Evolutionary conservation across 2,888 invertebrate genomes (phyloP).

Genomic region (Microctonus brassicae): DNA sequence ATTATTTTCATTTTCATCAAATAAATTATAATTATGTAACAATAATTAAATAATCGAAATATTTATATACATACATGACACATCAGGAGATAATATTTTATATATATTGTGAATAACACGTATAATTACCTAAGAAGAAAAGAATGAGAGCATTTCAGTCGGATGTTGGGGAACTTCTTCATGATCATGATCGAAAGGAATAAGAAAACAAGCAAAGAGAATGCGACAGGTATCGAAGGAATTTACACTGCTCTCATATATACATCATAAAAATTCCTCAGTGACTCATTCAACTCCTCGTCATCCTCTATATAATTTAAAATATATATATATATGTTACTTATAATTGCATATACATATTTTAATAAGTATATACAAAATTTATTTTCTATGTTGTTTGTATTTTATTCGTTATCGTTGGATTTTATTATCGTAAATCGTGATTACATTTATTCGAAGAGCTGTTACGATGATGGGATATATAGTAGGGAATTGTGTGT

Average conservation of each 20-base stretch:
- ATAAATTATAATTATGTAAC: neutral
- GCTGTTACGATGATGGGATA: neutral
- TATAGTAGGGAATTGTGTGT: neutral
- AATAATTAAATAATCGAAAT: neutral
- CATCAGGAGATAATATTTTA: neutral
- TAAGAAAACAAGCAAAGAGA: neutral
- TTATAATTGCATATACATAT: neutral
- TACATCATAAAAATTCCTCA: neutral
- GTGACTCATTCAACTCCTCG: conserved; percentile 1
- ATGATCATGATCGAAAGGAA: neutral
- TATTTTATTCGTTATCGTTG: neutral
- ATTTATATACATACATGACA: neutral
- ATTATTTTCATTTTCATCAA: neutral
- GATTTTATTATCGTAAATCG: neutral
- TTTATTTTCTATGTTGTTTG: neutral
- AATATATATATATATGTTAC: neutral
- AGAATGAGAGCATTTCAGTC: neutral
- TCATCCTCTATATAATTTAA: neutral
- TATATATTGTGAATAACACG: neutral
- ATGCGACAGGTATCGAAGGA: neutral
- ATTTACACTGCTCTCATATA: neutral
- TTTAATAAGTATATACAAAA: neutral
- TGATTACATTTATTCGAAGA: neutral
- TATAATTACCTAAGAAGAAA: neutral
- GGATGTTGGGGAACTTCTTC: neutral